Evolutionary conservation across 2,888 invertebrate species (phyloP), one percentile per base, ranked within the genome.

Genomic region (Hedychridium roseum): DNA sequence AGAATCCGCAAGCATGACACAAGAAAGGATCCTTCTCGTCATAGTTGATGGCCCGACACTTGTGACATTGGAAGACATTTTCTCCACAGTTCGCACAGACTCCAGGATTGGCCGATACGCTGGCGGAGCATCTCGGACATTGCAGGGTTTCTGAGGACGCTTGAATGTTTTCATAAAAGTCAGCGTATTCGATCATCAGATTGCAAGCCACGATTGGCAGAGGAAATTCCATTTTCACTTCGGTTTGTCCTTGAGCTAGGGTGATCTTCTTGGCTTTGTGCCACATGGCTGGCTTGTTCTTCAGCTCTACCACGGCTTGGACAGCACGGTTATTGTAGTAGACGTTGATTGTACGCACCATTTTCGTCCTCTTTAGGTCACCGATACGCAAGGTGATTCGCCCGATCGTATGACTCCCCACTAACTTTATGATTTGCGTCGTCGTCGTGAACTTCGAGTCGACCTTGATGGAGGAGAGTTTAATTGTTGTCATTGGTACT

Each of bases 1-100:
- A 99, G 82, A 96, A 98, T 1, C 98, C 98, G 80, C 99, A 99
- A 2, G 97, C 92, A 80, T 97, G 97, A 75, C 99, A 99, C 16
- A 99, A 82, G 86, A 98, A 99, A 0, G 98, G 98, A 81, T 98
- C 98, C 78, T 97, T 96, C 78, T 98, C 97, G 78, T 97, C 97
- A 80, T 98, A 98, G 81, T 99, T 98, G 66, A 99, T 99, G 0
- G 97, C 95, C 16, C 96, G 87, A 81, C 98, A 99, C 81, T 98
- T 98, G 82, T 97, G 97, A 71, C 98, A 99, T 73, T 99, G 99
- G 82, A 94, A 98, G 0, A 98, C 98, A 78, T 98, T 98, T 79
- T 99, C 98, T 0, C 98, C 97, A 73, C 96, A 96, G 79, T 95
- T 96, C 0, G 90, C 92, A 75, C 98, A 98, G 0, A 98, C 96